Evolutionary conservation across 2,797 vertebrate species (phyloP), one percentile per base, ranked within the genome.

Genomic region (Notolabrus celidotus): DNA sequence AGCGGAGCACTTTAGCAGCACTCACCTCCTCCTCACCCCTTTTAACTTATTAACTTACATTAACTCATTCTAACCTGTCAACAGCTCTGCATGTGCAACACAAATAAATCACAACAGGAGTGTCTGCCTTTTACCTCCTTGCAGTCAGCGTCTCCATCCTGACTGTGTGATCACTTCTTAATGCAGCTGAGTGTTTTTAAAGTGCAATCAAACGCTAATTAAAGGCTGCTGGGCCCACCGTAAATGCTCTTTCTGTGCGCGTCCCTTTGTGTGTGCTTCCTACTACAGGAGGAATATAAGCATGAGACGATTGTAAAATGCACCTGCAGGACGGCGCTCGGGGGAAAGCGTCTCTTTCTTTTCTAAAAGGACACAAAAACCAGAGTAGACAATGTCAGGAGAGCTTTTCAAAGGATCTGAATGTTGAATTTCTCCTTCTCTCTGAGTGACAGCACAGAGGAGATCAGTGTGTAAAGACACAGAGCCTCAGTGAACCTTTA

Each of bases 1-100:
- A 93, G 91, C 88, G 88, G 92, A 93, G 93, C 94, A 94, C 92
- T 94, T 93, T 94, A 92, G 86, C 91, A 91, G 93, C 89, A 90
- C 88, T 92, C 89, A 92, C 90, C 93, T 93, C 86, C 93, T 88
- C 94, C 93, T 92, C 88, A 90, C 87, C 90, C 88, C 90, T 93
- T 93, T 94, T 93, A 89, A 90, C 91, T 92, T 86, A 92, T 94
- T 93, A 89, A 85, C 92, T 91, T 89, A 69, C 47, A 93, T 94
- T 93, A 93, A 91, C 90, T 92, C 84, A 61, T 88, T 91, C 68
- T 78, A 89, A 89, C 83, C 83, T 81, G 86, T 89, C 88, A 88
- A 86, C 85, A 81, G 75, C 67, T 59, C 68, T 50, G 80, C 80
- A 29, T 60, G 68, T 77, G 63, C 68, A 86, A 89, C 84, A 70